Conservation (phyloP, 2,113 vertebrate species). For the Progne subis region DNA sequence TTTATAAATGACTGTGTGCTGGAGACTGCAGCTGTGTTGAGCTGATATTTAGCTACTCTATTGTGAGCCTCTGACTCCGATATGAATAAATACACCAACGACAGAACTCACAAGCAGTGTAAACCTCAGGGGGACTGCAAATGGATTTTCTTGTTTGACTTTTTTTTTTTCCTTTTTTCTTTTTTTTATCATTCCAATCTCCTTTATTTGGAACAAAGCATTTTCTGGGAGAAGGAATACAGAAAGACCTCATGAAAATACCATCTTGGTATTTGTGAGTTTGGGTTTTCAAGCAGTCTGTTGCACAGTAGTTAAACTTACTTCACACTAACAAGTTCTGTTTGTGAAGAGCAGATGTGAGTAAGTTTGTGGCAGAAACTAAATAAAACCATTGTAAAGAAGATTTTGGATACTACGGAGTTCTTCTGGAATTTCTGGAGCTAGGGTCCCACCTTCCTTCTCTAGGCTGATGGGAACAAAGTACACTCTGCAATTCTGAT, state of each 20-base stretch:
- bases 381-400: background rate
- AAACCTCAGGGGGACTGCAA: constrained; percentile 11
- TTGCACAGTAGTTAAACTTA: background rate
- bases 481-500: background rate
- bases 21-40: constrained; percentile 49
- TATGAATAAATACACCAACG: constrained; percentile 34
- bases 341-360: background rate
- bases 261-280: background rate
- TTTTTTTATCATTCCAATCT: background rate
- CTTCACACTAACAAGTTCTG: background rate
- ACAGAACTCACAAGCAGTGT: constrained; percentile 8
- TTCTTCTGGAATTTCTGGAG: background rate
- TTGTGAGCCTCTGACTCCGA: background rate
- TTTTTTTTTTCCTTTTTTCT: background rate
- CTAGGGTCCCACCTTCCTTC: background rate
- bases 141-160: constrained; percentile 13
- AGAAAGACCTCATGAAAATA: background rate
- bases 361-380: background rate
- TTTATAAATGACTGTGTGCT: background rate
- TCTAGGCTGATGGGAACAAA: background rate
- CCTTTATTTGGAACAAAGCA: background rate
- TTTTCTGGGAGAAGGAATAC: background rate
- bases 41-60: constrained; percentile 52
- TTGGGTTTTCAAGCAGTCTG: background rate
- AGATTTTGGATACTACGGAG: background rate